Percentiles rank a stretch among this genome's conserved stretches.
phyloP scores from a whole-genome alignment of 2,113 vertebrate genomes.

The Calonectris borealis region DNA sequence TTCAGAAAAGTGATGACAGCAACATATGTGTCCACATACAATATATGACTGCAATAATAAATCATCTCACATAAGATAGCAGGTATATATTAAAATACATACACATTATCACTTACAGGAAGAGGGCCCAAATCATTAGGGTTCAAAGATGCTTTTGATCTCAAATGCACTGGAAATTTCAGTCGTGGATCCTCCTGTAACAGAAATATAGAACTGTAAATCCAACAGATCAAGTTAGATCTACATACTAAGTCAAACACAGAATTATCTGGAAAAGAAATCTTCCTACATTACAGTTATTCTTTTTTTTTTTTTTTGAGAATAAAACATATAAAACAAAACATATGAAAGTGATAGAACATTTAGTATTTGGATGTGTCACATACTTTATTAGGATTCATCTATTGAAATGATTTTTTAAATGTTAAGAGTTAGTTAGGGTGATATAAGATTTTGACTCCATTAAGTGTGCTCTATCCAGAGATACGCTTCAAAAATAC shows the following conservation, averaged over 20 bases:
- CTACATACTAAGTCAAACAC: neutral
- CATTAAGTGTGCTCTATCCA: neutral
- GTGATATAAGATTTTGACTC: neutral
- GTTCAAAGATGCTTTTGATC: conserved; percentile 92
- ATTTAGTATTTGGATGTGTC: no score
- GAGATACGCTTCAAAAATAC: neutral
- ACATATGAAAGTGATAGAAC: neutral
- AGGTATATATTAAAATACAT: neutral
- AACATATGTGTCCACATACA: neutral
- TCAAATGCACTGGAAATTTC: conserved; percentile 96
- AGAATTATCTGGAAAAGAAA: neutral
- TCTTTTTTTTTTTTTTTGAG: neutral
- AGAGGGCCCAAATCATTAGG: conserved; percentile 96
- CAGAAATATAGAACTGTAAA: neutral
- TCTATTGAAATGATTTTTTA: neutral
- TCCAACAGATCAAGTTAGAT: neutral
- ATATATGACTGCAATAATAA: accelerated
- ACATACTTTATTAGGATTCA: neutral
- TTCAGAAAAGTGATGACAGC: neutral
- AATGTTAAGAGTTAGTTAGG: neutral
- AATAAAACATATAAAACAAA: neutral
- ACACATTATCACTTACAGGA: conserved; percentile 84
- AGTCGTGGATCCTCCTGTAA: conserved; percentile 95
- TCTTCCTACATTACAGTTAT: neutral
- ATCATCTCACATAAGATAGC: neutral